Evolutionary conservation across 2,113 vertebrate genomes (phyloP).

Genomic region (Anhinga anhinga): DNA sequence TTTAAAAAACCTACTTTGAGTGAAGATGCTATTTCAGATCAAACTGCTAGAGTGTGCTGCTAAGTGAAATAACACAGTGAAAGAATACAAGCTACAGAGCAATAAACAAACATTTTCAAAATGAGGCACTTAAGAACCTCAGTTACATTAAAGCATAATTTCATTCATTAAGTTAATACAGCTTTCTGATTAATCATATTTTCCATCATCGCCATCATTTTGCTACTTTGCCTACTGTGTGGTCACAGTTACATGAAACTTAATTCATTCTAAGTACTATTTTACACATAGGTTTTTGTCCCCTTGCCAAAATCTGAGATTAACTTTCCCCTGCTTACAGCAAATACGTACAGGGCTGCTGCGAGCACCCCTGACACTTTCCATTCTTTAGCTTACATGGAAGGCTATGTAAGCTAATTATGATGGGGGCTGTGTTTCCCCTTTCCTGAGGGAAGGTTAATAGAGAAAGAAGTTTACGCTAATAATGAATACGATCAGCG

Average conservation of each 20-base stretch:
- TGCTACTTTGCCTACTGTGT: background rate
- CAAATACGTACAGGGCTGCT: background rate
- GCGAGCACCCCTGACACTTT: background rate
- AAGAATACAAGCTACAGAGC: background rate
- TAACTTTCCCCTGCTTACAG: conserved; percentile 1
- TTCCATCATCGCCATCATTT: conserved; percentile 1
- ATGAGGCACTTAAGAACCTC: background rate
- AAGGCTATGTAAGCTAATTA: conserved; percentile 12
- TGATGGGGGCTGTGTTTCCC: background rate
- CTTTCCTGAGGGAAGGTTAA: conserved; percentile 49
- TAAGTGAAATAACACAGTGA: background rate
- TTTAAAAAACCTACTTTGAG: background rate
- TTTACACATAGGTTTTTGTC: background rate
- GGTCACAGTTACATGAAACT: background rate
- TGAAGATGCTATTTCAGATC: background rate
- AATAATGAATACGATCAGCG: background rate
- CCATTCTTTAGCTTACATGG: background rate
- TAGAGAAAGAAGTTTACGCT: background rate
- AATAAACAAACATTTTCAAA: background rate
- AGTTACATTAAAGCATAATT: background rate
- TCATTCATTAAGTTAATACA: background rate
- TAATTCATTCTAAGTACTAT: background rate
- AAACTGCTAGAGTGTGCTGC: background rate
- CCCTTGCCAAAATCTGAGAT: conserved; percentile 24
- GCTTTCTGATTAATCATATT: conserved; percentile 33